Evolutionary conservation across 2,797 vertebrate genomes (phyloP).

Genomic region (Eulemur albifrons): DNA sequence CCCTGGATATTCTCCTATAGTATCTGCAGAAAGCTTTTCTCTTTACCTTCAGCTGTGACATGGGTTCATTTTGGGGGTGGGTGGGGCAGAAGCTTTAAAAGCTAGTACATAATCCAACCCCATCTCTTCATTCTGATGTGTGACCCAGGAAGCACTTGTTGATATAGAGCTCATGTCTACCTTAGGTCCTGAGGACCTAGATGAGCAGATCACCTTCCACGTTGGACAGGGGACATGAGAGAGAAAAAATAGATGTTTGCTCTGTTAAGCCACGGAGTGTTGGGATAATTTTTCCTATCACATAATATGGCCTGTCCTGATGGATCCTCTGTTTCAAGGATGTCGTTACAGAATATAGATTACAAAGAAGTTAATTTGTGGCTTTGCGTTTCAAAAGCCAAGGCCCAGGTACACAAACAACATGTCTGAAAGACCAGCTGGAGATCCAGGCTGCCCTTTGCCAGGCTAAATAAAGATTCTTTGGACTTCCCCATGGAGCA

Average conservation of each 20-base stretch:
- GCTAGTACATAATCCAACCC: accelerated
- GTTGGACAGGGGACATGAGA: neutral
- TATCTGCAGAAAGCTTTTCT: neutral
- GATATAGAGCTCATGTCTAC: neutral
- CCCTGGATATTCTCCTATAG: neutral
- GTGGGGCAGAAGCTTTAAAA: neutral
- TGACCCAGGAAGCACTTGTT: accelerated
- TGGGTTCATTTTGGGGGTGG: neutral
- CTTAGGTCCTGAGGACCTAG: too few species aligned
- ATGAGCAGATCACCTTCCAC: accelerated
- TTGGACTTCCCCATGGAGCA: neutral
- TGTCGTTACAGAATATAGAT: neutral
- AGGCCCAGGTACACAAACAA: neutral
- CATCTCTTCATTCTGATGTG: neutral
- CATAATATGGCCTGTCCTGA: neutral
- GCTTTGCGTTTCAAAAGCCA: neutral
- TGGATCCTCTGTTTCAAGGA: neutral
- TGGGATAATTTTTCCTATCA: neutral
- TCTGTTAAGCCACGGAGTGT: neutral
- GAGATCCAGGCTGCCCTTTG: neutral
- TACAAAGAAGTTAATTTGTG: neutral
- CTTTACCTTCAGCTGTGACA: neutral
- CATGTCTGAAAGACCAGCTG: neutral
- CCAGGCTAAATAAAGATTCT: neutral
- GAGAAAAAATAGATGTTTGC: neutral